Base-by-base conservation (phyloP, 2,797 vertebrate species). In the Acipenser ruthenus region DNA sequence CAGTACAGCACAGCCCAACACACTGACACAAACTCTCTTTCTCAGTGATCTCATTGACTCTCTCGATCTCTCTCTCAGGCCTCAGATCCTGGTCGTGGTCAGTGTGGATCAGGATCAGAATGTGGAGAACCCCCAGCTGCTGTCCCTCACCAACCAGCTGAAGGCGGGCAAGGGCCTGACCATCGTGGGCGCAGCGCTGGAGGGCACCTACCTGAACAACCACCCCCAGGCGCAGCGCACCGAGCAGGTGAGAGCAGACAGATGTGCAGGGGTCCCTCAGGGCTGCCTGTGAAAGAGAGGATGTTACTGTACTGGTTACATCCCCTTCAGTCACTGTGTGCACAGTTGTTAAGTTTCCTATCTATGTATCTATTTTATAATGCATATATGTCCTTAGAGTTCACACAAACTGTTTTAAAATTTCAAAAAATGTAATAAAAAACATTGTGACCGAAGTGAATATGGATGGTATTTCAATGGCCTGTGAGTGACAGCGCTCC, bases 161-260 rank as follows among this genome's bases (percentile, higher is more conserved):
- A 98, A 98, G 80, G 96, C 96, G 0, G 95, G 96, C 47, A 98
- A 98, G 78, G 96, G 95, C 23, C 85, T 98, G 73, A 98, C 95
- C 72, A 98, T 98, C 0, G 95, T 98, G 67, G 96, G 94, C 56
- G 94, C 95, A 0, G 94, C 96, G 61, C 87, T 98, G 3, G 91
- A 90, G 69, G 96, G 96, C 59, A 95, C 88, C 61, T 98, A 88
- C 77, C 84, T 98, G 78, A 89, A 93, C 49, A 95, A 97, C 82
- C 79, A 89, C 13, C 89, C 91, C 0, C 92, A 94, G 78, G 81
- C 88, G 0, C 93, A 95, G 81, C 83, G 89, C 61, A 93, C 94
- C 0, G 96, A 98, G 73, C 93, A 98, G 93, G 95, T 94, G 72
- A 74, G 78, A 59, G 9, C 53, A 67, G 63, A 3, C 23, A 37